A percentile compares a stretch with the other conserved stretches of the same genome.
Conservation (phyloP, 2,888 invertebrate species). For the Ichneumoninae sp. region DNA sequence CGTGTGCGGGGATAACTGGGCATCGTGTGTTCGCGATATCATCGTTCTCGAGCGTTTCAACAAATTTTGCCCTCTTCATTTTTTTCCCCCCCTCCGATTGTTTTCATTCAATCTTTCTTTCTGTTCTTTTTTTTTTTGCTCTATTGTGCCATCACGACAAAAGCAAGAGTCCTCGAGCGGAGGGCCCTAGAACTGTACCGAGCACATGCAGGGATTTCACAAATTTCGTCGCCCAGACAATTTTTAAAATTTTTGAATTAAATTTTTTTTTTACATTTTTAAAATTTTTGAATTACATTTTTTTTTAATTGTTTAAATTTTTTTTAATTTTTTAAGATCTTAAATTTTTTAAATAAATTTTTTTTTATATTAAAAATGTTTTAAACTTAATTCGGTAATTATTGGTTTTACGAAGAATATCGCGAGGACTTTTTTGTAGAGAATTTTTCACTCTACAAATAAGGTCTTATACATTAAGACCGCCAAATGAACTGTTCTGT, state of each 20-base stretch:
- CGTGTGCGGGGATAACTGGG: slow-evolving; percentile 52
- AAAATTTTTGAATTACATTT: neutral
- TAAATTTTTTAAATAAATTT: too few species aligned
- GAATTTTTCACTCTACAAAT: neutral
- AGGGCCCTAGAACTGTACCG: neutral
- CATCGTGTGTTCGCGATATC: slow-evolving; percentile 36
- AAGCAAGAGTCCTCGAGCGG: neutral
- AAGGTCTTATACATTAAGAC: neutral
- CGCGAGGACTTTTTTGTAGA: neutral
- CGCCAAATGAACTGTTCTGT: neutral
- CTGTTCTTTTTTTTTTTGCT: neutral
- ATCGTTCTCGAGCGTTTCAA: slow-evolving; percentile 36
- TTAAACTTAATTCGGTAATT: neutral
- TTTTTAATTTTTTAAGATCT: too few species aligned
- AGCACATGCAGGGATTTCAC: neutral
- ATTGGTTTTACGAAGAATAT: neutral
- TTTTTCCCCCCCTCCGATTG: neutral
- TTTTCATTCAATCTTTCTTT: neutral
- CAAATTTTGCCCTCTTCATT: slow-evolving; percentile 13
- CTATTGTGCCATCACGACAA: neutral
- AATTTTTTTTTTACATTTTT: neutral
- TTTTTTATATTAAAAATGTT: too few species aligned
- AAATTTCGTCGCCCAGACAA: neutral
- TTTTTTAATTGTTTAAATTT: too few species aligned
- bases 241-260: neutral